Evolutionary conservation across 2,797 vertebrate species (phyloP).

Genomic region (Melanogrammus aeglefinus): DNA sequence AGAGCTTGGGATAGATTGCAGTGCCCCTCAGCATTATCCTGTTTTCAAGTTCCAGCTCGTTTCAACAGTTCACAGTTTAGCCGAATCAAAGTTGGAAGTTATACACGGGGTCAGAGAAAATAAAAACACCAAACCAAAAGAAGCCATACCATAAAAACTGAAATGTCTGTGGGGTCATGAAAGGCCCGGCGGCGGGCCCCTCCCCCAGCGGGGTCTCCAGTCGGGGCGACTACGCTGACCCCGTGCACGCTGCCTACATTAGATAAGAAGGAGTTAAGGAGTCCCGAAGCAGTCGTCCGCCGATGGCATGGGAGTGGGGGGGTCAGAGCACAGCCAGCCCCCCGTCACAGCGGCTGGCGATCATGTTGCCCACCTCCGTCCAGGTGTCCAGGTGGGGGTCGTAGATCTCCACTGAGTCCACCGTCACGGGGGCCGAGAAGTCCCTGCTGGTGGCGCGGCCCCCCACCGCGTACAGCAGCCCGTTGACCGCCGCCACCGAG

Average conservation of each 20-base stretch:
- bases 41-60: background rate
- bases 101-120: background rate
- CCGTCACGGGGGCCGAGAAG: constrained; percentile 91
- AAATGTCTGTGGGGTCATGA: background rate
- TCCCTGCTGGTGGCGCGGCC: constrained; percentile 88
- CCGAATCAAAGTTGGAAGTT: background rate
- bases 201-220: background rate
- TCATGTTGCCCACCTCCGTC: constrained; percentile 97
- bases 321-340: constrained; percentile 88
- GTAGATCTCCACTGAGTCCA: constrained; percentile 95
- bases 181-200: background rate
- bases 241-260: background rate
- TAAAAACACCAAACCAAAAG: background rate
- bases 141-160: background rate
- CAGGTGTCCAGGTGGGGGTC: constrained; percentile 93
- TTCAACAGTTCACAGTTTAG: background rate
- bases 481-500: constrained; percentile 89
- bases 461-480: constrained; percentile 89
- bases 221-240: background rate
- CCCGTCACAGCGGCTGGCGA: constrained; percentile 97
- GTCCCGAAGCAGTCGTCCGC: no score
- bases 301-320: no score
- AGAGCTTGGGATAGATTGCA: background rate
- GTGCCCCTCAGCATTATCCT: background rate
- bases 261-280: background rate